A percentile compares a stretch with the other conserved stretches of the same genome.
phyloP scores from a whole-genome alignment of 2,888 invertebrate species.

The Phaedon cochleariae region DNA sequence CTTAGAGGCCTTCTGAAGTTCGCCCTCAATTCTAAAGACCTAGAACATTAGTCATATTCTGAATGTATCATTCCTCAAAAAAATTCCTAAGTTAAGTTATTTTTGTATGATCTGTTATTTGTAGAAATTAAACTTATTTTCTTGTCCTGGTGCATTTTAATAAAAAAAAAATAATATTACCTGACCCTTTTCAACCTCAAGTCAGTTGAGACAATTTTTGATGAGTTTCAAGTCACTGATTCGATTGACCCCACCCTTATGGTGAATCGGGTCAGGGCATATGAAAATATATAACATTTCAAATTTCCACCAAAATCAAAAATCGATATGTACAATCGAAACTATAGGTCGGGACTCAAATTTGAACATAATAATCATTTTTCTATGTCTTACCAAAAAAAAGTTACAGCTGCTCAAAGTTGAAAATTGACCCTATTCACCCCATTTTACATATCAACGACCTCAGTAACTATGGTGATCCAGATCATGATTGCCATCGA shows the following conservation, averaged over 20 bases:
- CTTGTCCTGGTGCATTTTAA: neutral
- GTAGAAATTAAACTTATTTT: no score
- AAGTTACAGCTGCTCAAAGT: neutral
- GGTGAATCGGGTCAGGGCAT: conserved; percentile 7
- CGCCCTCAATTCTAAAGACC: neutral
- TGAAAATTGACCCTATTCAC: neutral
- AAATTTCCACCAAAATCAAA: no score
- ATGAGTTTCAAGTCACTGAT: no score
- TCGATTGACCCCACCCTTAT: conserved; percentile 2
- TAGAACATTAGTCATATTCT: no score
- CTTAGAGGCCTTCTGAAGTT: conserved; percentile 7
- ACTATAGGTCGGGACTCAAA: neutral
- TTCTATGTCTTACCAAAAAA: neutral
- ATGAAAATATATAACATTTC: neutral
- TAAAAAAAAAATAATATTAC: neutral
- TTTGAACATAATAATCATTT: neutral
- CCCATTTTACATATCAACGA: neutral
- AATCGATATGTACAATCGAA: neutral
- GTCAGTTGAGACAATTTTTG: no score
- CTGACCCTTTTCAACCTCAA: no score
- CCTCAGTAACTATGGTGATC: no score
- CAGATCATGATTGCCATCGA: no score
- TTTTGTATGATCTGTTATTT: neutral
- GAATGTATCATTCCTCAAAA: neutral
- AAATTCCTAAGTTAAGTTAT: conserved; percentile 3